Evolutionary conservation across 2,113 vertebrate species (phyloP), one percentile per base, ranked within the genome.

Genomic region (Erythrocebus patas): DNA sequence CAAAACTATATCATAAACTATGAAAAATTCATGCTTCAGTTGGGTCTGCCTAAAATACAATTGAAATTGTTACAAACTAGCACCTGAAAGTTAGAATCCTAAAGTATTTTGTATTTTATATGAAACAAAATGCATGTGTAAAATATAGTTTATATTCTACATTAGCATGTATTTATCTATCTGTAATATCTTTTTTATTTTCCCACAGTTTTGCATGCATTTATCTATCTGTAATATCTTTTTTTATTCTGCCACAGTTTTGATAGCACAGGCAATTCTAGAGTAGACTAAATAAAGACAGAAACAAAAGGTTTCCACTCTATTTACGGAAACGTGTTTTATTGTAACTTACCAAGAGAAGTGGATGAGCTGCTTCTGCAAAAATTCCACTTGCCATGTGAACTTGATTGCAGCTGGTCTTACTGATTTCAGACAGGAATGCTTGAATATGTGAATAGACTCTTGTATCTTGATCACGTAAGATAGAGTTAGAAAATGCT

Each of bases 261-360:
- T 55, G 13, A 55, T 64, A 79, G 32, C 23, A 35, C 18, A 88
- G 45, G 75, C 27, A 89, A 55, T 79, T 5, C 50, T 40, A 48
- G 27, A 38, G 50, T 48, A 55, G 73, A 72, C 70, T 68, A 50
- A 66, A 52, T 52, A 82, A 64, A 72, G 43, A 5, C 79, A 97
- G 25, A 6, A 94, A 93, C n/a, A 45, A 87, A 80, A 43, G 91
- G 14, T 20, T 38, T 86, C 25, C n/a, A 12, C 84, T 9, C 35
- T 50, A 40, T 79, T 80, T 48, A 78, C 0, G 1, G 81, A 40
- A 88, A 83, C 18, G 25, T 12, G 27, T 32, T 43, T 66, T 48
- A 18, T 38, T 96, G 40, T 45, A 72, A 98, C 98, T 98, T 92
- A 98, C 98, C 17, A 79, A 97, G 78, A 98, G 90, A 87, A 97